Percentiles rank a stretch among this genome's conserved stretches.
phyloP scores from a whole-genome alignment of 2,797 vertebrate genomes.

The Rhinatrema bivittatum region DNA sequence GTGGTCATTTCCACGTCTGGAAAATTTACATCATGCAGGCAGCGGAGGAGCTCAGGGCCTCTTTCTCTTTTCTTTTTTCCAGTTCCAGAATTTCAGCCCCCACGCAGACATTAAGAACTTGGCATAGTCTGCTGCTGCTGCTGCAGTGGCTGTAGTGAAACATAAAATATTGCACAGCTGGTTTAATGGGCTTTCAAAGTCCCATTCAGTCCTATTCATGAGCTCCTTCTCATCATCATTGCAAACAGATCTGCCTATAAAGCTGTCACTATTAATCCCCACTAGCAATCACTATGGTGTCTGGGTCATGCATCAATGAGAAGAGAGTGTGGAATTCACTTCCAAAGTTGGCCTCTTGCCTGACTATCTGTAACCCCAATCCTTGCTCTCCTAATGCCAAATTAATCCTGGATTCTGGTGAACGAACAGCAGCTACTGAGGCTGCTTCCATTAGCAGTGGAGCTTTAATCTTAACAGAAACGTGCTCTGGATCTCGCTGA shows the following conservation, averaged over 20 bases:
- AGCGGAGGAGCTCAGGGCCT: background rate
- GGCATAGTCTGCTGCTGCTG: background rate
- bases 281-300: background rate
- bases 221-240: slow-evolving; percentile 9
- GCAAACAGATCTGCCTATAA: slow-evolving; percentile 10
- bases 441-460: no score
- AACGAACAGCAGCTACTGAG: no score
- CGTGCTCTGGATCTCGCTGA: no score
- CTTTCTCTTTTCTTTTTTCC: background rate
- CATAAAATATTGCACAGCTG: slow-evolving; percentile 25
- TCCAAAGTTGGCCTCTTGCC: background rate
- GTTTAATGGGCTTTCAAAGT: slow-evolving; percentile 25
- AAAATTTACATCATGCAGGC: no score
- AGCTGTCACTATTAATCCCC: slow-evolving; percentile 23
- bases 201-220: slow-evolving; percentile 11
- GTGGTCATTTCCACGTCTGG: no score
- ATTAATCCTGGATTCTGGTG: background rate
- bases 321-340: background rate
- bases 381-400: background rate
- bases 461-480: no score
- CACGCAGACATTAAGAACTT: background rate
- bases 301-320: background rate
- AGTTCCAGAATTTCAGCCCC: accelerated
- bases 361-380: background rate
- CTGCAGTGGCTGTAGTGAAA: slow-evolving; percentile 2